Conservation (phyloP, 2,888 invertebrate genomes). For the Julus scandinavius region DNA sequence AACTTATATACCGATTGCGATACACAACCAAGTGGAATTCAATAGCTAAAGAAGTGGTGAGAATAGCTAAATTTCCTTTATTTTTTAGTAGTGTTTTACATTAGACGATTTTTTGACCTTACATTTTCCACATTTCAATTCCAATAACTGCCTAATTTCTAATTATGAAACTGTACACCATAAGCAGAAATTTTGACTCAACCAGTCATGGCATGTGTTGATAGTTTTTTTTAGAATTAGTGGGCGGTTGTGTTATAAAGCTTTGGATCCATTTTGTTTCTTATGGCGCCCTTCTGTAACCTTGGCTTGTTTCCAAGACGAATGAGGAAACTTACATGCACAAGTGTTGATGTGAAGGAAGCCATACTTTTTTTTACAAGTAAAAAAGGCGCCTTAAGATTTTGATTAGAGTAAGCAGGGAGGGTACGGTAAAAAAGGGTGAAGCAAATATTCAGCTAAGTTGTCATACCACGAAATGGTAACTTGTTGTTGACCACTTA, state of each 20-base stretch:
- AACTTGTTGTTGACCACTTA: background rate
- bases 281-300: background rate
- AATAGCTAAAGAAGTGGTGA: background rate
- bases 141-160: background rate
- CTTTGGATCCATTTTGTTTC: background rate
- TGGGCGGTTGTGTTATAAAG: background rate
- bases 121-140: background rate
- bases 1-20: background rate
- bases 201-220: background rate
- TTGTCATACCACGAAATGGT: background rate
- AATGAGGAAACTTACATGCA: background rate
- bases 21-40: background rate
- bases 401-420: background rate
- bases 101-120: too few relatives aligned
- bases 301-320: background rate
- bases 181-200: background rate
- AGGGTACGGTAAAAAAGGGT: background rate
- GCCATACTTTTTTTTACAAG: background rate
- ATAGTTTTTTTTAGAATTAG: background rate
- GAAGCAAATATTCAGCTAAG: background rate
- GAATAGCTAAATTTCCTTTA: background rate
- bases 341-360: constrained; percentile 45
- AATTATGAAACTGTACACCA: background rate
- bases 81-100: too few relatives aligned
- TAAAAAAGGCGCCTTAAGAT: background rate